Evolutionary conservation across 2,797 vertebrate species (phyloP), one percentile per base, ranked within the genome.

Genomic region (Chelidonichthys spinosus): DNA sequence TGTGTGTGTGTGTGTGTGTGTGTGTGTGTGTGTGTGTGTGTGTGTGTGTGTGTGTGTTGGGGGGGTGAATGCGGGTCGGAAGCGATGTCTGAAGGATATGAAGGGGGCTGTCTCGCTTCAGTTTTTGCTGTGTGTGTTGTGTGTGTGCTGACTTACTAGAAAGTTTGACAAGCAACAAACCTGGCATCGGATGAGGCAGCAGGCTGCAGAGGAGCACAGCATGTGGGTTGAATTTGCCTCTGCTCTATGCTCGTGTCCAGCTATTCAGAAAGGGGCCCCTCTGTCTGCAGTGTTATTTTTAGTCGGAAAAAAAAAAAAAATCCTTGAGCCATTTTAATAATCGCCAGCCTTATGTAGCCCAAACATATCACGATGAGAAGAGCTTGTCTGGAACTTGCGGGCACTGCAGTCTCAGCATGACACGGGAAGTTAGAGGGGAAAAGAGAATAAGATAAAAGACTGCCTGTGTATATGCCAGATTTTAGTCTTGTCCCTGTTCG

Each of bases 251-350:
- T 89, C 3, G 18, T 81, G 87, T 86, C 82, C 78, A 81, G 75
- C 75, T 75, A 79, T 90, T 77, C 62, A 75, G 67, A 87, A 87
- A 82, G 63, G 82, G 86, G 49, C 80, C 80, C 52, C 76, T 89
- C 87, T 87, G 86, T 90, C 85, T 85, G 73, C 72, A 69, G 78
- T 78, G 90, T 88, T 94, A 93, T 94, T 94, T 92, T 92, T 93
- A 90, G 89, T 85, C 7, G 14, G 74, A 89, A 85, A 52, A 54
- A 55, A 13, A 13, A 5, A 55, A 44, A 62, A 62, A 85, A 84
- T 85, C 74, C 79, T 79, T 78, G 58, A 89, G 89, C 86, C 82
- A 90, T 90, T 66, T 92, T 88, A 92, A 91, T 93, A 93, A 90
- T 91, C 82, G 76, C 89, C 90, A 89, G 79, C 84, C 83, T 78